These are phyloP conservation scores for Hypomecis punctinalis DNA, from an alignment of 2,888 invertebrate species.

Conservation along the genomic window DNA sequence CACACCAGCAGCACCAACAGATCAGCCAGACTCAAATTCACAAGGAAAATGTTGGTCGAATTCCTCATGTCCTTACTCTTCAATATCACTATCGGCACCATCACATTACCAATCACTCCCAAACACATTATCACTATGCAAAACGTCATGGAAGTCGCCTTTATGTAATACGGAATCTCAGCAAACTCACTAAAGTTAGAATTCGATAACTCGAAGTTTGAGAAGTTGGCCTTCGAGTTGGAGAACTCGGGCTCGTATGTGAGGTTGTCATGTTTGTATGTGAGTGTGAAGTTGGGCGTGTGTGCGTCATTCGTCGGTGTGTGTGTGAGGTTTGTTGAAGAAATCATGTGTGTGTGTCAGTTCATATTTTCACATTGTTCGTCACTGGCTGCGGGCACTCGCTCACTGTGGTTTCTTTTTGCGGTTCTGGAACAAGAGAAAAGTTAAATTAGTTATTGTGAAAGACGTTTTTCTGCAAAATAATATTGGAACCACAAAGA, in stretches of 20 bases:
- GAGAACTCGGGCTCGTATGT: conserved; percentile 43
- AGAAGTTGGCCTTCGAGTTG: conserved; percentile 38
- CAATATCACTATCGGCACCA: conserved; percentile 96
- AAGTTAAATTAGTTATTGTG: background rate
- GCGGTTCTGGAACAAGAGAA: conserved; percentile 56
- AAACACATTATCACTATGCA: conserved; percentile 95
- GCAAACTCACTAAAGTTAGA: conserved; percentile 78
- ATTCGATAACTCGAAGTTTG: conserved; percentile 57
- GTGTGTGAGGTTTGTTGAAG: conserved; percentile 70
- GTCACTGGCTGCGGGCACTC: conserved; percentile 37
- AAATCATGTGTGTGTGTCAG: conserved; percentile 77
- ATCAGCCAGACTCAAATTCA: conserved; percentile 97
- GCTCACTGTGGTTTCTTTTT: conserved; percentile 39
- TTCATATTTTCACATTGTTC: conserved; percentile 71
- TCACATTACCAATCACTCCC: conserved; percentile 96
- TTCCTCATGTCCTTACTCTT: conserved; percentile 97
- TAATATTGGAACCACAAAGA: too few species aligned
- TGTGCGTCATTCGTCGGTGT: conserved; percentile 57
- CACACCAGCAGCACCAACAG: conserved; percentile 95
- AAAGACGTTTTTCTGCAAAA: too few species aligned
- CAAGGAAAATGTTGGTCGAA: conserved; percentile 97
- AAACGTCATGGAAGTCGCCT: conserved; percentile 94
- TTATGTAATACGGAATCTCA: conserved; percentile 93
- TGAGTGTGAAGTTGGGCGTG: conserved; percentile 49
- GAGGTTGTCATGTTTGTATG: conserved; percentile 46